A percentile compares a stretch with the other conserved stretches of the same genome.
These are phyloP conservation scores for Chaetodon auriga DNA, from an alignment of 2,113 vertebrate species.

Conservation along the genomic window DNA sequence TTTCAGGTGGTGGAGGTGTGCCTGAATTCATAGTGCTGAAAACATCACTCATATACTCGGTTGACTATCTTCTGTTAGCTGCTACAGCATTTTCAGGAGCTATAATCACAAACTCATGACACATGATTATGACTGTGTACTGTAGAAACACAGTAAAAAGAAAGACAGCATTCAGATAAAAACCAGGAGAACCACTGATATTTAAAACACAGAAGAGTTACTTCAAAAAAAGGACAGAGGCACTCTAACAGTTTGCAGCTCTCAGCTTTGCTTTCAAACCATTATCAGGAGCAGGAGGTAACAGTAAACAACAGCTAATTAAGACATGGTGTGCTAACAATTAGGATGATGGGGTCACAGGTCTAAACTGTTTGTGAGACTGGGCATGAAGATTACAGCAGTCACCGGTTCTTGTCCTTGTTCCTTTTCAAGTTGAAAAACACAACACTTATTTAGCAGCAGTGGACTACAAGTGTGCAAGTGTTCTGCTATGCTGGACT, in stretches of 20 bases:
- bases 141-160: too few relatives aligned
- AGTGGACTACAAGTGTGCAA: neutral
- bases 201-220: neutral
- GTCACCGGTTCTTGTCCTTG: neutral
- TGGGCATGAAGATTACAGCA: neutral
- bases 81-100: too few relatives aligned
- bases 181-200: neutral
- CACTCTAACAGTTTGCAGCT: neutral
- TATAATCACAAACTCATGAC: neutral
- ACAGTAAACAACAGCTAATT: neutral
- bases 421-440: slow-evolving; percentile 1
- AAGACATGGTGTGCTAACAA: neutral
- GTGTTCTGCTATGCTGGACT: too few relatives aligned
- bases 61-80: too few relatives aligned
- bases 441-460: neutral
- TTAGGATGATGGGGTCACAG: neutral
- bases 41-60: neutral
- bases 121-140: neutral
- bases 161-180: neutral
- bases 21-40: neutral
- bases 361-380: neutral
- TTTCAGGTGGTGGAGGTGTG: neutral
- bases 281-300: neutral
- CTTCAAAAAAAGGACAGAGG: neutral
- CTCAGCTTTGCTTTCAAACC: neutral